Base-by-base conservation (phyloP, 1,140 invertebrate genomes). In the Teleopsis dalmanni region DNA sequence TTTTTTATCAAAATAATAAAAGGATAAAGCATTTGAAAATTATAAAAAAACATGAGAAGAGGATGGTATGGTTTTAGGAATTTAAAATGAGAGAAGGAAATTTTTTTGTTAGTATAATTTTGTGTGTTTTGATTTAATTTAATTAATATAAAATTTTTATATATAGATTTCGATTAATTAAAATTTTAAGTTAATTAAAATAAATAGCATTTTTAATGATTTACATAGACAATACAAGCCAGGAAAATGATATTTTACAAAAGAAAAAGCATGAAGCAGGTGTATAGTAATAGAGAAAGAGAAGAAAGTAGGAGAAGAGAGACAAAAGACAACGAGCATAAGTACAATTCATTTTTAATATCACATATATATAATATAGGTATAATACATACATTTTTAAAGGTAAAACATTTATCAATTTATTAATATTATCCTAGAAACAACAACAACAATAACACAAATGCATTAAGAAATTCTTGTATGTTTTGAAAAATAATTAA, bases 241-340 rank as follows among this genome's bases (percentile, higher is more conserved):
- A 29, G 7, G 7, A 7, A 29, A 13, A 8, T 29, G 27, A 29
- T 7, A 18, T 6, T 37, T 37, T 16, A 27, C 18, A 29, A n/a
- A 5, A 27, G 1, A 19, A 18, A n/a, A 29, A 19, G 14, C 18
- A 27, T 6, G 2, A 27, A 4, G n/a, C 23, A 27, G 13, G 4
- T 19, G 21, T 16, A n/a, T 37, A 5, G 9, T 14, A 9, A 18
- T 19, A n/a, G 16, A 10, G 9, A 18, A 6, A 31, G 7, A 13
- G 14, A 25, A 31, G 16, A 13, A 10, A 43, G 11, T 18, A 37
- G 36, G n/a, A 37, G 14, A 11, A 37, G 23, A 38, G 57, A 66
- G 59, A 66, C 61, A 60, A 64, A 57, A 67, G 52, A 67, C 58
- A 64, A 66, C 64, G 63, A 66, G 64, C 64, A 67, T 67, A 66